Percentiles rank a stretch among this genome's conserved stretches.
These are phyloP conservation scores for Molossus molossus DNA, from an alignment of 2,797 vertebrate species.

Conservation along the genomic window DNA sequence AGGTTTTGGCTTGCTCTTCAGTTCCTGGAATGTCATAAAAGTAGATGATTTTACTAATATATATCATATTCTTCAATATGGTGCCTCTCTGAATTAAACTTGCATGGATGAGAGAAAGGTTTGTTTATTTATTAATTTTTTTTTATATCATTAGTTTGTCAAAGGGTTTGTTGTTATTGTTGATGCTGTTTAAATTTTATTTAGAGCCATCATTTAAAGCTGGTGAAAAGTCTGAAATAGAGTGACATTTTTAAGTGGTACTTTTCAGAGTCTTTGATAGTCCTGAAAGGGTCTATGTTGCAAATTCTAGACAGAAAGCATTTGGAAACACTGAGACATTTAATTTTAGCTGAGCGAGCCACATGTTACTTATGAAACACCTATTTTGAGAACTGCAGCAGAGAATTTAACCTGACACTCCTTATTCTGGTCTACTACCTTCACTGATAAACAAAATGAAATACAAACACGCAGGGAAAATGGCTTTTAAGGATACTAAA, in stretches of 20 bases:
- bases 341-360: slow-evolving; percentile 80
- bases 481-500: slow-evolving; percentile 55
- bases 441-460: slow-evolving; percentile 81
- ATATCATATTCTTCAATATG: background rate
- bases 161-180: background rate
- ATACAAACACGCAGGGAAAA: slow-evolving; percentile 72
- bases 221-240: slow-evolving; percentile 23
- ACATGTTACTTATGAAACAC: slow-evolving; percentile 79
- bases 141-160: background rate
- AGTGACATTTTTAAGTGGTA: background rate
- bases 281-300: slow-evolving; percentile 50
- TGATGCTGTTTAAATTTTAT: slow-evolving; percentile 12
- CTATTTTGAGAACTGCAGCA: slow-evolving; percentile 77
- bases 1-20: background rate
- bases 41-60: background rate
- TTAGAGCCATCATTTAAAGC: background rate
- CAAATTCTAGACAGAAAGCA: slow-evolving; percentile 74
- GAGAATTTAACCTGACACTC: slow-evolving; percentile 80
- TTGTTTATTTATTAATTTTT: background rate
- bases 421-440: slow-evolving; percentile 79
- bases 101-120: background rate
- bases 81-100: background rate
- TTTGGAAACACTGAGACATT: slow-evolving; percentile 78
- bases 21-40: background rate
- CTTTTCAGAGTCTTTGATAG: slow-evolving; percentile 37